Percentiles rank a stretch among this genome's conserved stretches.
Evolutionary conservation across 2,888 invertebrate species (phyloP).

Genomic region (Drosophila testacea): DNA sequence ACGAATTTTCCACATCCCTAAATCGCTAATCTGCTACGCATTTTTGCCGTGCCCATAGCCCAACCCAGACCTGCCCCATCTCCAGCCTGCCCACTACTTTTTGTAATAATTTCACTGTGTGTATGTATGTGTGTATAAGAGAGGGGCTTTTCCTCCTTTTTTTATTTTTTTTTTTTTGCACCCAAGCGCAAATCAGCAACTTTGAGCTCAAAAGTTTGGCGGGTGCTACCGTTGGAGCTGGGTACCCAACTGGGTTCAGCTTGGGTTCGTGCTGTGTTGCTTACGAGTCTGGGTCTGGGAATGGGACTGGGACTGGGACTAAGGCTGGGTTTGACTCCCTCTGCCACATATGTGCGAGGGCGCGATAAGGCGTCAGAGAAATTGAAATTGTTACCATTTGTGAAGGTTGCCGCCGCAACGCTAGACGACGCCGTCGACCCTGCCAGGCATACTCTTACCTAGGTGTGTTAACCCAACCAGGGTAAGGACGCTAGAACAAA

Average conservation of each 20-base stretch:
- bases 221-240: slow-evolving; percentile 20
- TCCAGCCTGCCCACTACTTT: slow-evolving; percentile 36
- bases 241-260: slow-evolving; percentile 49
- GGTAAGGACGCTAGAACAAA: slow-evolving; percentile 16
- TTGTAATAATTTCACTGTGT: slow-evolving; percentile 71
- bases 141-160: slow-evolving; percentile 21
- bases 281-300: slow-evolving; percentile 10
- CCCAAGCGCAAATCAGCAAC: slow-evolving; percentile 78
- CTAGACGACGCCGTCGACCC: slow-evolving; percentile 65
- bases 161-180: slow-evolving; percentile 45
- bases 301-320: slow-evolving; percentile 36
- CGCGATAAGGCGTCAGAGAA: slow-evolving; percentile 80
- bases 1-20: slow-evolving; percentile 82
- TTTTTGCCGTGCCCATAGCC: slow-evolving; percentile 63
- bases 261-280: slow-evolving; percentile 23
- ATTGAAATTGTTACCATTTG: slow-evolving; percentile 82
- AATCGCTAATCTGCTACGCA: slow-evolving; percentile 82
- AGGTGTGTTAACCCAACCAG: slow-evolving; percentile 65
- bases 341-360: slow-evolving; percentile 76
- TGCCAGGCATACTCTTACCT: slow-evolving; percentile 42
- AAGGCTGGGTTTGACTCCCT: slow-evolving; percentile 3
- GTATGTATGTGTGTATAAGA: background rate
- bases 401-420: slow-evolving; percentile 75
- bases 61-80: slow-evolving; percentile 18
- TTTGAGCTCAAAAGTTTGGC: slow-evolving; percentile 74